phyloP scores from a whole-genome alignment of 2,888 invertebrate genomes.

The Calameuta filiformis region DNA sequence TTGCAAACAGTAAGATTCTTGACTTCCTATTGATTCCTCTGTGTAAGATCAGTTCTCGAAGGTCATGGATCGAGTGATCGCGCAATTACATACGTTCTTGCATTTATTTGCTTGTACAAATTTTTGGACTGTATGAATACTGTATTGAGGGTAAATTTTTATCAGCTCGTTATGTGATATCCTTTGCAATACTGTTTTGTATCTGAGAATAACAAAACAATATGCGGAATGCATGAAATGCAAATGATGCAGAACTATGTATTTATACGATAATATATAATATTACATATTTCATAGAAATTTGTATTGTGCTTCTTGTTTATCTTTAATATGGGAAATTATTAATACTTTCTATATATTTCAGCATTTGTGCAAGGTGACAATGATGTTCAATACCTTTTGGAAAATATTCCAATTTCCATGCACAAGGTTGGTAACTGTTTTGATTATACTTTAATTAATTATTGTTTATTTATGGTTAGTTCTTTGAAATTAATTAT shows the following conservation, averaged over 20 bases:
- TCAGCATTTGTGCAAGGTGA: conserved; percentile 79
- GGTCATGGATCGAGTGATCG: not conserved
- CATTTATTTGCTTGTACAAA: not conserved
- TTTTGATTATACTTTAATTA: not conserved
- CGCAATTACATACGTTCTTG: not conserved
- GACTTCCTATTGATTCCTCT: not conserved
- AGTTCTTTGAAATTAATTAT: conserved; percentile 17
- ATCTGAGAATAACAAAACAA: not conserved
- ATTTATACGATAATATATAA: not conserved
- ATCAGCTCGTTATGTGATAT: not conserved
- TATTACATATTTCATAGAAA: not conserved
- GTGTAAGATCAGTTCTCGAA: conserved; percentile 5
- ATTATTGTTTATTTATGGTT: conserved; percentile 17
- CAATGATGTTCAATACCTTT: conserved; percentile 76
- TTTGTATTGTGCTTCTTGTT: conserved; percentile 11
- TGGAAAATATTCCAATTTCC: conserved; percentile 71
- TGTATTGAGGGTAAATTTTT: not conserved
- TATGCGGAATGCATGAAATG: not conserved
- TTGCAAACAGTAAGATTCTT: not conserved
- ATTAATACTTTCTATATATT: conserved; percentile 42
- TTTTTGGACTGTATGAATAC: not conserved
- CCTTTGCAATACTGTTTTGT: not conserved
- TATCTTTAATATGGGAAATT: conserved; percentile 10
- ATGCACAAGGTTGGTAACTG: conserved; percentile 68
- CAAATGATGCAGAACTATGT: not conserved